Evolutionary conservation across 2,113 vertebrate species (phyloP), one percentile per base, ranked within the genome.

Genomic region (Labeo rohita): DNA sequence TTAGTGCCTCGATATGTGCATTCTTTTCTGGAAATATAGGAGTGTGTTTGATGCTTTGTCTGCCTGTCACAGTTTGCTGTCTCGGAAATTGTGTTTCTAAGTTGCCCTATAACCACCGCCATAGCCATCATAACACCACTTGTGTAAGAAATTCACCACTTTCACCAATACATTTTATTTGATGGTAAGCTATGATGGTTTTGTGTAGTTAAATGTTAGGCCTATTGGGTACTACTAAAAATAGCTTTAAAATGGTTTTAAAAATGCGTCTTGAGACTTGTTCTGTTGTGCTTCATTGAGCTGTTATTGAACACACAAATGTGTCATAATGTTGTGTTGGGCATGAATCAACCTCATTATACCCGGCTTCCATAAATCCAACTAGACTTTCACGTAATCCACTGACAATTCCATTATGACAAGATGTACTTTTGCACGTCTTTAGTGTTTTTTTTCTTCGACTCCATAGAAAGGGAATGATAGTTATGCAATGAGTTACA

Each of bases 1-100:
- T 65, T 75, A 66, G 43, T 34, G 61, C 43, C 1, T 13, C 10
- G 43, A 49, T 65, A 1, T 28, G 13, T 28, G 28, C 28, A 77
- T 77, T 54, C 12, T 77, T 23, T 54, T 54, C 50, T 54, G n/a
- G 59, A 65, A 65, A 75, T 34, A 56, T 80, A n/a, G 21, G n/a
- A 28, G 72, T 8, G 10, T 15, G 10, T 78, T 54, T 23, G 28
- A 49, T 47, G 16, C 5, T 52, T 47, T 47, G 8, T 47, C 47
- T 47, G 47, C 8, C 47, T 47, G 39, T 39, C 39, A 39, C 1
- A 39, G 39, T 0, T 39, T 4, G 49, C 9, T 49, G 9, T 49
- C 47, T 49, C 47, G 10, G 47, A 49, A 49, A 10, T 49, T 49
- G 12, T 50, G 49, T 50, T 10, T 50, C 10, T 12, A 50, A 50